Evolutionary conservation across 2,113 vertebrate species (phyloP), one percentile per base, ranked within the genome.

Genomic region (Irena cyanogastra): DNA sequence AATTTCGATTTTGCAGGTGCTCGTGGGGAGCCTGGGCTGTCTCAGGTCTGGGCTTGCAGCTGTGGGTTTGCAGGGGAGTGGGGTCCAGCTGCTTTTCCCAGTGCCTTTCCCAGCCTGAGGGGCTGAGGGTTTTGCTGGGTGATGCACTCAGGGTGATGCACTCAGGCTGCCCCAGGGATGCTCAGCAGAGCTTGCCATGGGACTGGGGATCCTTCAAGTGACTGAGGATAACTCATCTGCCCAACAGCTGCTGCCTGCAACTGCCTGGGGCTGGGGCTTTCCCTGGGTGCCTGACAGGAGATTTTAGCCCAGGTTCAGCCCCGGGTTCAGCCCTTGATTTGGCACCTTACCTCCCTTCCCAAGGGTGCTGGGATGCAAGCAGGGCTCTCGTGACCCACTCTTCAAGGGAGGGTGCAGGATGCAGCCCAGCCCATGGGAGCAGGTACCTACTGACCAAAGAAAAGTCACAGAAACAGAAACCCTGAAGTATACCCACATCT

Each of bases 31-130:
- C 56, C 72, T 30, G 72, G 16, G 42, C 50, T 78, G 35, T 35
- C 44, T 84, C 74, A 82, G 35, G 39, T 11, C 65, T 49, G 31
- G 35, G 47, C 41, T 75, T 77, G 45, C 27, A 65, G 50, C 24
- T 18, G 24, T 42, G 63, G 23, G 7, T 31, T 65, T 8, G 5
- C 1, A 7, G 30, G 45, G 37, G 1, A 33, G 27, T 0, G 1
- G 81, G 35, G 9, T 60, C 47, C 72, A 5, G 2, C 37, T 61
- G 31, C 41, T 69, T 12, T 44, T 52, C 9, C 61, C 49, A 11
- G 31, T 16, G 33, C 41, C 80, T 75, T 41, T 23, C 30, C 24
- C 49, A 13, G 19, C 6, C 44, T 44, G 53, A 50, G n/a, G 26
- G 10, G 22, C 33, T 49, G 33, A 31, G 64, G 10, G 12, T 23